Evolutionary conservation across 2,113 vertebrate species (phyloP).

Genomic region (Oreochromis aureus): DNA sequence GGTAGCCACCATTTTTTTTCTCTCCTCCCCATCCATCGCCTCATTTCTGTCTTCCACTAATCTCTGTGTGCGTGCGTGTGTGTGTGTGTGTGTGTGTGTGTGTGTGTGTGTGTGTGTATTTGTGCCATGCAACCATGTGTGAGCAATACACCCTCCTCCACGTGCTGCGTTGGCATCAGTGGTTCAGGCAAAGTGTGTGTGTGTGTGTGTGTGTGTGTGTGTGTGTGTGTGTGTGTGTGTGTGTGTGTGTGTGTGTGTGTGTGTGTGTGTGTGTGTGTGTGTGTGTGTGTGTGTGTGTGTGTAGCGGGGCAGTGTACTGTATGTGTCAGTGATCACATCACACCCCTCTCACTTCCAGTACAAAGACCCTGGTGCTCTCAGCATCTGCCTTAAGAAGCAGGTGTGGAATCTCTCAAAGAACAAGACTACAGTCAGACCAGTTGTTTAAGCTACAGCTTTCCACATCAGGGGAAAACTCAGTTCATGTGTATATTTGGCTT

Average conservation of each 20-base stretch:
- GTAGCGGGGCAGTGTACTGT: not conserved
- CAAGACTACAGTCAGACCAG: constrained; percentile 56
- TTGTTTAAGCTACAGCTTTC: constrained; percentile 65
- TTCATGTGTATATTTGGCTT: constrained; percentile 30
- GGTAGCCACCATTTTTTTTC: not conserved
- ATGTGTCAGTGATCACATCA: not conserved
- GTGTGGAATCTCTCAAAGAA: constrained; percentile 58
- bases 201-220: not conserved
- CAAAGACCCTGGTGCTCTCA: constrained; percentile 65
- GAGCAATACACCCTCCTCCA: constrained; percentile 13
- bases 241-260: not conserved
- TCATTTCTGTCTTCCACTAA: constrained; percentile 34
- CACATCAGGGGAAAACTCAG: constrained; percentile 25
- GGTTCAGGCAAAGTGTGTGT: constrained; percentile 10
- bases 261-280: too few relatives aligned
- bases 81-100: accelerated
- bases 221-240: not conserved
- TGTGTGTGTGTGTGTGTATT: not conserved
- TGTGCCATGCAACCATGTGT: not conserved
- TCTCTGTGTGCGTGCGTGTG: not conserved
- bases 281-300: not conserved
- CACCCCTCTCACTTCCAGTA: not conserved
- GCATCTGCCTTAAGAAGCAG: constrained; percentile 55
- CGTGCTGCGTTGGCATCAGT: constrained; percentile 6
- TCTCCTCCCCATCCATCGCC: not conserved